These are phyloP conservation scores for Melanotaenia nigrans DNA, from an alignment of 2,797 vertebrate species.

Conservation along the genomic window DNA sequence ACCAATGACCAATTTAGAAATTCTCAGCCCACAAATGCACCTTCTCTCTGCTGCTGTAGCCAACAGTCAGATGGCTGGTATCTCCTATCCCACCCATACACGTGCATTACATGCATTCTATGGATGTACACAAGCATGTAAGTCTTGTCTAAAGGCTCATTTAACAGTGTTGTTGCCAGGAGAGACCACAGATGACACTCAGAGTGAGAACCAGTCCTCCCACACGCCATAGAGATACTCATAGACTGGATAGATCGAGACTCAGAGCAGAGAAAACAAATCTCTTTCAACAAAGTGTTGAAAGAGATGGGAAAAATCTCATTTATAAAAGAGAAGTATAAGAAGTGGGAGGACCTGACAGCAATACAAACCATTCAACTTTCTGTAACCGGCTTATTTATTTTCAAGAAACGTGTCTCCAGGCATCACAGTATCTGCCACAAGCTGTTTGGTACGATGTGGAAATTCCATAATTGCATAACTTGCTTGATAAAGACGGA, in stretches of 20 bases:
- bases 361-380: conserved; percentile 36
- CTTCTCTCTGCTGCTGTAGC: conserved; percentile 37
- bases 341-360: conserved; percentile 56
- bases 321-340: conserved; percentile 52
- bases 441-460: conserved; percentile 43
- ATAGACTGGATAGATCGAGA: conserved; percentile 32
- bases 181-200: conserved; percentile 40
- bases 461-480: conserved; percentile 69
- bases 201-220: conserved; percentile 47
- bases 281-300: conserved; percentile 32
- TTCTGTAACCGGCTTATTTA: conserved; percentile 58
- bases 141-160: conserved; percentile 5
- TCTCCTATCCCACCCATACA: conserved; percentile 17
- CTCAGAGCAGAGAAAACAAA: conserved; percentile 33
- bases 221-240: conserved; percentile 32
- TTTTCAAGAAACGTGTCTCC: conserved; percentile 50
- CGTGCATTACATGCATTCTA: conserved; percentile 9
- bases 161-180: conserved; percentile 30
- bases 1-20: conserved; percentile 27
- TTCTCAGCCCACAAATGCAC: conserved; percentile 46
- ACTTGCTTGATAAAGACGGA: conserved; percentile 49
- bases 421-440: conserved; percentile 53
- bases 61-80: conserved; percentile 37
- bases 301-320: conserved; percentile 34
- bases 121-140: conserved; percentile 30